Evolutionary conservation across 2,797 vertebrate species (phyloP).

Genomic region (Acrossocheilus wenchowensis): DNA sequence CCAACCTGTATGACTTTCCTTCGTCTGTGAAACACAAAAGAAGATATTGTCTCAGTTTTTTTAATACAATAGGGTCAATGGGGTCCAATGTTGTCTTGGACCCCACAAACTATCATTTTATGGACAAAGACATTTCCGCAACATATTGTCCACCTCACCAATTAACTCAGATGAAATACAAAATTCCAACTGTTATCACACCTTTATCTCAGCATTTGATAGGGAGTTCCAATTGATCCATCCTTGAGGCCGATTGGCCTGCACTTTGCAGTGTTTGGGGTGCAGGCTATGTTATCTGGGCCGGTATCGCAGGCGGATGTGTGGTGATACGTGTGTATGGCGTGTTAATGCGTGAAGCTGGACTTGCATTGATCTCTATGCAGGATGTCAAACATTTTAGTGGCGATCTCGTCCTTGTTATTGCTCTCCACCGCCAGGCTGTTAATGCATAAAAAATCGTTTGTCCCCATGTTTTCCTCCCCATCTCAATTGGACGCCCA

Average conservation of each 20-base stretch:
- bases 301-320: constrained; percentile 67
- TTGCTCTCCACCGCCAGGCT: constrained; percentile 80
- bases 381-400: constrained; percentile 90
- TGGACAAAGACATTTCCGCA: neutral
- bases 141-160: neutral
- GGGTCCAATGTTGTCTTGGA: neutral
- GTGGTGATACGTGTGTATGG: constrained; percentile 66
- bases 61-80: neutral
- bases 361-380: constrained; percentile 79
- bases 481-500: constrained; percentile 78
- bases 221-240: constrained; percentile 24
- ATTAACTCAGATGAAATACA: neutral
- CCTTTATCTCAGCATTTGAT: constrained; percentile 14
- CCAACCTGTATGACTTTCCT: neutral
- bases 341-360: constrained; percentile 69
- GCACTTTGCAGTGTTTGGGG: constrained; percentile 53
- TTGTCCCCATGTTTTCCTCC: constrained; percentile 86
- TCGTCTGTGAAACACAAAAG: neutral
- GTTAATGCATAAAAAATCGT: constrained; percentile 94
- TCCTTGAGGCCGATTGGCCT: constrained; percentile 55
- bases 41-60: neutral
- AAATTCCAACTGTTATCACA: neutral
- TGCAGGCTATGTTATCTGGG: constrained; percentile 66
- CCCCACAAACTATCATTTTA: neutral
- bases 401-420: constrained; percentile 79